phyloP scores from a whole-genome alignment of 2,888 invertebrate species.

The Campoplex capitator region DNA sequence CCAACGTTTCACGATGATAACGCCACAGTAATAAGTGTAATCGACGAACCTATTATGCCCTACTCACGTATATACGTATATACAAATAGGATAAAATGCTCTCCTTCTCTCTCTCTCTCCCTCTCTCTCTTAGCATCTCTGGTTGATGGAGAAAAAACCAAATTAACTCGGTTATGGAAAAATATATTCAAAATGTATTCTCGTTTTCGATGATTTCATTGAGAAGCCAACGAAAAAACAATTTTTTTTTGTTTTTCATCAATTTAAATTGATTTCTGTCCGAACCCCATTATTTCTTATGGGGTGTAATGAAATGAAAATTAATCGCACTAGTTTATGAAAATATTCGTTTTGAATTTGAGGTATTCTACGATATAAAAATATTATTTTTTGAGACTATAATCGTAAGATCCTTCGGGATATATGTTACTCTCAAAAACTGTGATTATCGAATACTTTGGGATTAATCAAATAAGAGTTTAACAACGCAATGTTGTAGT shows the following conservation, averaged over 20 bases:
- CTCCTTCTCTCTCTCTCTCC: too few species aligned
- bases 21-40: constrained; percentile 41
- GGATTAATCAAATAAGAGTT: too few species aligned
- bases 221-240: background rate
- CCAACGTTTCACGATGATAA: constrained; percentile 33
- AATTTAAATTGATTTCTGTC: background rate
- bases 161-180: background rate
- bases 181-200: background rate
- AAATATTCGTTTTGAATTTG: too few species aligned
- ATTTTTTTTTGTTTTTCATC: background rate
- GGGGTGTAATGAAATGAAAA: background rate
- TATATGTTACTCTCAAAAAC: too few species aligned
- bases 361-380: too few species aligned
- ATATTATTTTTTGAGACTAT: too few species aligned
- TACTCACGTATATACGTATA: background rate
- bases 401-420: too few species aligned
- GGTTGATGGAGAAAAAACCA: too few species aligned
- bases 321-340: too few species aligned
- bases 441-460: too few species aligned
- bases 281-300: background rate
- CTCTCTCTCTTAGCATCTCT: too few species aligned
- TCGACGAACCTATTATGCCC: constrained; percentile 39
- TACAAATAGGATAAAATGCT: background rate
- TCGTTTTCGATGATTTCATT: background rate
- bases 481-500: too few species aligned